Conservation (phyloP, 2,888 invertebrate species). For the Diarsia mendica region DNA sequence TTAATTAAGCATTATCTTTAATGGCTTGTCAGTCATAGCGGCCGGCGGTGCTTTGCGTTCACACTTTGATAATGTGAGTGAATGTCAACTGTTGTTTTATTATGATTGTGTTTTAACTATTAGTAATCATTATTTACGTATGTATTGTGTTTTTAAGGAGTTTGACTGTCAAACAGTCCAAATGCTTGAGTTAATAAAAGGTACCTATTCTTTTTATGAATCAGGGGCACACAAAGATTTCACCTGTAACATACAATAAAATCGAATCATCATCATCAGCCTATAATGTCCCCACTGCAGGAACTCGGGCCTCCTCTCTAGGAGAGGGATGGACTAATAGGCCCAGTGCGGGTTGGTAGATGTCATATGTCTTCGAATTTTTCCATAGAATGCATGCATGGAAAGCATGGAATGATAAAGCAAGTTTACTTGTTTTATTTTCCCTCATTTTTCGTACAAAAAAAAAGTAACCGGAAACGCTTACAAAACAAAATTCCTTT, state of each 20-base stretch:
- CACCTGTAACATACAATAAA: neutral
- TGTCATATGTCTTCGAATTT: too few relatives aligned
- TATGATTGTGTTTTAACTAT: constrained; percentile 1
- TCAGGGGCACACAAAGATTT: neutral
- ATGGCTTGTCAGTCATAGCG: constrained; percentile 12
- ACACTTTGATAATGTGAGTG: neutral
- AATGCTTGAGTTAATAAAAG: neutral
- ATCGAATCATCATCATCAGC: too few relatives aligned
- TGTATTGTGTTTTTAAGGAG: neutral
- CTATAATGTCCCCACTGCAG: too few relatives aligned
- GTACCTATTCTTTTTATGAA: neutral
- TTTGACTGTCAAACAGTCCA: neutral
- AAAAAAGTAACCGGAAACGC: neutral
- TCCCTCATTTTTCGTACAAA: neutral
- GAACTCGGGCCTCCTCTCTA: too few relatives aligned
- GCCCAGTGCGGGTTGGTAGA: too few relatives aligned
- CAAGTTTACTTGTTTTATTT: neutral
- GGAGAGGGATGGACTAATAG: too few relatives aligned
- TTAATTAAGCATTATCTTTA: constrained; percentile 27
- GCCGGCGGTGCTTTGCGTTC: constrained; percentile 17
- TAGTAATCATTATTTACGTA: neutral
- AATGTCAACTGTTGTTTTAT: neutral
- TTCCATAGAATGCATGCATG: too few relatives aligned
- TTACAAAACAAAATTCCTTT: neutral
- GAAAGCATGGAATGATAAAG: neutral